Base-by-base conservation (phyloP, 2,797 vertebrate genomes). In the Anguilla megastoma region DNA sequence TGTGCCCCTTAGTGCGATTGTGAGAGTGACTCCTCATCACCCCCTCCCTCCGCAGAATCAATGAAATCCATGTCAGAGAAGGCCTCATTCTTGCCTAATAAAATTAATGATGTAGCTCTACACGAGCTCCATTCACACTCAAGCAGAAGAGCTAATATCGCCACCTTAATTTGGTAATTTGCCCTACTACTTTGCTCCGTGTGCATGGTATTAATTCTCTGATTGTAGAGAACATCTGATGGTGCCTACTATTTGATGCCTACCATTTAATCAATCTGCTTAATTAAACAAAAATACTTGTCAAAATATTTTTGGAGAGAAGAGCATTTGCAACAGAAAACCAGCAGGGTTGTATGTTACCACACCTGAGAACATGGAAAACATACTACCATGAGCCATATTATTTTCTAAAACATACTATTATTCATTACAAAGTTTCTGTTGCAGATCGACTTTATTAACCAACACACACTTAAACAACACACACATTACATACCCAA, bases 1-100 rank as follows among this genome's bases (percentile, higher is more conserved):
- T 56, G n/a, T 58, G 83, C 50, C 83, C 30, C 52, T 14, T 1
- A 84, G 83, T 36, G 83, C 14, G 83, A 14, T 18, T 84, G 52
- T 56, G 50, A 14, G 9, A 3, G 12, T 56, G 50, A 27, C 83
- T 14, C 12, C 83, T 24, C 18, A 45, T 50, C 41, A 48, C 8
- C 63, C 33, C 56, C 36, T 56, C 41, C 69, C n/a, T 33, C 79
- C 87, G 3, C 87, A 3, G 27, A 60, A 87, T 85, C 87, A 87
- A 87, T 87, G 41, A 69, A 24, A 87, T 54, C 36, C 58, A 8
- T 27, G 33, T 33, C 41, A 60, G 16, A 33, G 82, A 63, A 71
- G 69, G 60, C n/a, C 82, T 54, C 48, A 18, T 56, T 54, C 83
- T 84, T 3, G 16, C n/a, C 50, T 58, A 54, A 84, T 84, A 84